phyloP scores from a whole-genome alignment of 2,113 vertebrate genomes.

The Eulemur rufifrons region DNA sequence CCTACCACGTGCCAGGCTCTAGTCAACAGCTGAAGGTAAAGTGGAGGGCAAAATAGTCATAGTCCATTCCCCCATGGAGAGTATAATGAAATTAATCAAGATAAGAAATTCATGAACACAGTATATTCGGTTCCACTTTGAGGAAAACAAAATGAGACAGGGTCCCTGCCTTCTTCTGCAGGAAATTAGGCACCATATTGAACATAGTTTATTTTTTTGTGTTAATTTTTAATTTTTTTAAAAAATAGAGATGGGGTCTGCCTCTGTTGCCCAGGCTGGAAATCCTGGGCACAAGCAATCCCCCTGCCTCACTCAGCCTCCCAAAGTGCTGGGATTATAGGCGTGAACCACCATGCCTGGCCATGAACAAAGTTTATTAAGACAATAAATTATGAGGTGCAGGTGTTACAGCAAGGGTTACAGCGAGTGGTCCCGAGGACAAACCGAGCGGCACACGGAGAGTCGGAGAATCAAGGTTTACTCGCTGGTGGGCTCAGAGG shows the following conservation, averaged over 20 bases:
- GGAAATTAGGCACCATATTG: background rate
- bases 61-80: background rate
- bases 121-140: background rate
- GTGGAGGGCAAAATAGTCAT: background rate
- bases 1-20: background rate
- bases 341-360: too few species aligned
- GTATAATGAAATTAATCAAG: conserved; percentile 13
- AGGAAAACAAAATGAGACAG: conserved; percentile 2
- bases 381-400: background rate
- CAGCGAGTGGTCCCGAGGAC: too few species aligned
- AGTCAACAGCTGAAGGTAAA: background rate
- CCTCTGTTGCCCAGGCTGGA: too few species aligned
- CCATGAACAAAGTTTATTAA: background rate
- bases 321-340: too few species aligned
- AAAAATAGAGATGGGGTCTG: too few species aligned
- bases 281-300: too few species aligned
- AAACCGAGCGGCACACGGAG: too few species aligned
- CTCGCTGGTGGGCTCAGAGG: too few species aligned
- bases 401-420: too few species aligned
- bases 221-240: too few species aligned
- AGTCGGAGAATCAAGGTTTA: too few species aligned
- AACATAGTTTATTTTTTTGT: background rate
- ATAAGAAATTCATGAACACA: background rate
- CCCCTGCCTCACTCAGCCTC: too few species aligned
- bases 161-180: background rate